These are phyloP conservation scores for Sitta europaea DNA, from an alignment of 2,113 vertebrate species.

Conservation along the genomic window DNA sequence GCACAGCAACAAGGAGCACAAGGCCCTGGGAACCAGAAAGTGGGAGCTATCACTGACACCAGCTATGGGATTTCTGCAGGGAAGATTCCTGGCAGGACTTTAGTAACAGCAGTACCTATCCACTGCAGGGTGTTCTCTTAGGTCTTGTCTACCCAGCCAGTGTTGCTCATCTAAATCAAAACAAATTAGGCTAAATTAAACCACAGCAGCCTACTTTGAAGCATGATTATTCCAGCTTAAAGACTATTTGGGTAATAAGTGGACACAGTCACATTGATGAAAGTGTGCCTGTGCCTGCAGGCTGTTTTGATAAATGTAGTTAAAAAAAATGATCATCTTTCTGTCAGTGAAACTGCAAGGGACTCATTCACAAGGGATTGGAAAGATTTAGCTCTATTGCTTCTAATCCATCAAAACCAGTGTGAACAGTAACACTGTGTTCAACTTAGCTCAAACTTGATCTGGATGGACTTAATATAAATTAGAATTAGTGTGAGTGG, in stretches of 20 bases:
- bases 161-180: neutral
- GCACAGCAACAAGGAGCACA: neutral
- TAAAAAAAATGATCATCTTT: neutral
- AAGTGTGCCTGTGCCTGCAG: neutral
- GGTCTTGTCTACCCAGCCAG: neutral
- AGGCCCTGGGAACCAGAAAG: neutral
- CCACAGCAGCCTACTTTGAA: neutral
- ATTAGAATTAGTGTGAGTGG: neutral
- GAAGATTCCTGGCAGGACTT: neutral
- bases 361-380: neutral
- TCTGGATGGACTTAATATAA: slow-evolving; percentile 21
- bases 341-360: neutral
- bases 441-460: neutral
- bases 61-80: neutral
- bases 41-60: rapidly evolving
- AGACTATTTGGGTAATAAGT: neutral
- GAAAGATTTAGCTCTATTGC: neutral
- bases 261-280: neutral
- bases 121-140: neutral
- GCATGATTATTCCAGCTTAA: neutral
- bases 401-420: slow-evolving; percentile 2
- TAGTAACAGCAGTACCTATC: neutral
- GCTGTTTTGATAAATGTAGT: neutral
- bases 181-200: neutral
- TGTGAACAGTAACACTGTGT: neutral